Evolutionary conservation across 2,797 vertebrate genomes (phyloP).

Genomic region (Meriones psammophilus): DNA sequence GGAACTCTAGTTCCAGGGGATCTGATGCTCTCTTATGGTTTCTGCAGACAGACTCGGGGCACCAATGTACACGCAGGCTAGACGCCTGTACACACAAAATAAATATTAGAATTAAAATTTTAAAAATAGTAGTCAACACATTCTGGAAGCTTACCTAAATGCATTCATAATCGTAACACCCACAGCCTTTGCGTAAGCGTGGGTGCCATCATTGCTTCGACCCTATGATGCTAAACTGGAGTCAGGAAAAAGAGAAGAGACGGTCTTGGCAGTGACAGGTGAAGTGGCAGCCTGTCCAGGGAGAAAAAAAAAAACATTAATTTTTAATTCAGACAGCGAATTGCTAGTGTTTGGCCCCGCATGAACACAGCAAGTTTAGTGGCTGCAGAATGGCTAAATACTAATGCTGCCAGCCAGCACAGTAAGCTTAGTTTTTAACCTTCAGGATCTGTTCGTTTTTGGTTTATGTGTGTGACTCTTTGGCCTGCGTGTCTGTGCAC

Average conservation of each 20-base stretch:
- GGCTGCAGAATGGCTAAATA: background rate
- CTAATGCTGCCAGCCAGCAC: too few relatives aligned
- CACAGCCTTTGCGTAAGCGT: background rate
- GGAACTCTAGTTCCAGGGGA: background rate
- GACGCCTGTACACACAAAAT: background rate
- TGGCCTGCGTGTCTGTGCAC: background rate
- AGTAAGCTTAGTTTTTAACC: background rate
- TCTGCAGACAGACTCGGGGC: background rate
- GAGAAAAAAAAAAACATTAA: background rate
- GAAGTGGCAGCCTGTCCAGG: background rate
- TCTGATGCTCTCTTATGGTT: background rate
- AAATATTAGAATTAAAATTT: background rate
- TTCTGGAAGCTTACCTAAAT: background rate
- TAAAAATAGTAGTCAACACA: background rate
- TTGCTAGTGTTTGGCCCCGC: background rate
- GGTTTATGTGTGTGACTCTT: background rate
- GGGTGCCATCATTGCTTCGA: too few relatives aligned
- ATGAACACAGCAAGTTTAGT: background rate
- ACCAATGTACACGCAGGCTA: background rate
- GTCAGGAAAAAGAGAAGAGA: background rate
- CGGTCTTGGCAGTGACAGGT: background rate
- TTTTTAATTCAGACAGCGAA: constrained; percentile 23
- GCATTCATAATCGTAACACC: background rate
- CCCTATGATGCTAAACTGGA: background rate
- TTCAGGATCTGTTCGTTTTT: background rate